These are phyloP conservation scores for Melanotaenia duboulayi DNA, from an alignment of 2,113 vertebrate genomes.

Conservation along the genomic window DNA sequence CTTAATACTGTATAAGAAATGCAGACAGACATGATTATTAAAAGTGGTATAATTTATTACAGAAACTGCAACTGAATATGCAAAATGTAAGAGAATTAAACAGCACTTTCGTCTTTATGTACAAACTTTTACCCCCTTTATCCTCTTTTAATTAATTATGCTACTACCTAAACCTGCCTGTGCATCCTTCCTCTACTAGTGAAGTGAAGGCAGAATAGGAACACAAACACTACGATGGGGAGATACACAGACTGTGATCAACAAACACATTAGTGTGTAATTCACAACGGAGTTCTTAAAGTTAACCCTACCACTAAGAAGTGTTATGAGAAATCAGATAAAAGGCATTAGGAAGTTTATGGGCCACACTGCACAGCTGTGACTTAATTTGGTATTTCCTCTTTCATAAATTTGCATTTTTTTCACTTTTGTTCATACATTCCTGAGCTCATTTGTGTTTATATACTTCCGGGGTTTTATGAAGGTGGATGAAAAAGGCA, in stretches of 20 bases:
- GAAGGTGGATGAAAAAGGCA: conserved; percentile 39
- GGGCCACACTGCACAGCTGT: conserved; percentile 40
- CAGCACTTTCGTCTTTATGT: no score
- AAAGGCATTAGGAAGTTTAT: conserved; percentile 64
- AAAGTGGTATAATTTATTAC: no score
- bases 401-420: conserved; percentile 30
- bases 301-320: conserved; percentile 42
- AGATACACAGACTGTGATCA: conserved; percentile 26
- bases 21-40: no score
- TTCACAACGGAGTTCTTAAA: conserved; percentile 55
- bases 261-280: conserved; percentile 26
- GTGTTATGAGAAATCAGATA: conserved; percentile 56
- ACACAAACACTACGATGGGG: conserved; percentile 23
- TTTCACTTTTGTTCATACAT: neutral
- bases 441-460: conserved; percentile 64
- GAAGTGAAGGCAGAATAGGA: conserved; percentile 1
- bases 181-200: neutral
- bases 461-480: conserved; percentile 62
- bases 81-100: no score
- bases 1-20: no score
- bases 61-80: no score
- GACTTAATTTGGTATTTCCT: conserved; percentile 29
- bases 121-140: no score
- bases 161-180: neutral
- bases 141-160: neutral